These are phyloP conservation scores for Gastrophryne carolinensis DNA, from an alignment of 2,797 vertebrate species.

Conservation along the genomic window DNA sequence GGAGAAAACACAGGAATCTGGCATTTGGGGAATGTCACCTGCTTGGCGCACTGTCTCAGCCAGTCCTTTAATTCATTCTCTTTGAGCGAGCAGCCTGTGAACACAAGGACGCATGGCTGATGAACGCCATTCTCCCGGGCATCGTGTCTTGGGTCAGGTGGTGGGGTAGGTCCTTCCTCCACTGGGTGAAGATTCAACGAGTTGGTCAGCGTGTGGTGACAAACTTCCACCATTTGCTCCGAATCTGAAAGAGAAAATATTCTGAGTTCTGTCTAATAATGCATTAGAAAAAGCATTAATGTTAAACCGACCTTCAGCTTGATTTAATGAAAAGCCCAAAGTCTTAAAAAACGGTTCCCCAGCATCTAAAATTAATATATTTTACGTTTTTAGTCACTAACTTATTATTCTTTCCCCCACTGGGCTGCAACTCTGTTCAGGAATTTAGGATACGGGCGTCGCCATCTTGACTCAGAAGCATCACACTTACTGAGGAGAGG, in stretches of 20 bases:
- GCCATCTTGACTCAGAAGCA: no score
- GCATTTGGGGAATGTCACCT: constrained; percentile 68
- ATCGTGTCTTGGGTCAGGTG: constrained; percentile 59
- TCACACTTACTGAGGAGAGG: no score
- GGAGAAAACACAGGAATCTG: not conserved
- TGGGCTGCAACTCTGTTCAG: no score
- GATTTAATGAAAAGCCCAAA: no score
- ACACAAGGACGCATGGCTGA: constrained; percentile 80
- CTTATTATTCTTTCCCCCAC: no score
- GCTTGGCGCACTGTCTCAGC: constrained; percentile 88
- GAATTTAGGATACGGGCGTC: no score
- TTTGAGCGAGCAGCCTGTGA: constrained; percentile 84
- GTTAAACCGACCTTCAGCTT: no score
- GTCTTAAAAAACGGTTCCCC: no score
- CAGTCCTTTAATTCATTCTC: constrained; percentile 87
- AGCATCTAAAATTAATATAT: no score
- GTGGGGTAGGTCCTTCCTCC: constrained; percentile 64
- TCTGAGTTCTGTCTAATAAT: no score
- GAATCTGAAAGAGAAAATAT: constrained; percentile 74
- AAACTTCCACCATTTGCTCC: constrained; percentile 80
- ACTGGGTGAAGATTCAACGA: constrained; percentile 74
- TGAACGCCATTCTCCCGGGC: constrained; percentile 55
- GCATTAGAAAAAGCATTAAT: no score
- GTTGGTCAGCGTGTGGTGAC: constrained; percentile 80
- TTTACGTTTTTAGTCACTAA: no score